A percentile compares a stretch with the other conserved stretches of the same genome.
Conservation (phyloP, 2,113 vertebrate genomes). For the Rutilus rutilus region DNA sequence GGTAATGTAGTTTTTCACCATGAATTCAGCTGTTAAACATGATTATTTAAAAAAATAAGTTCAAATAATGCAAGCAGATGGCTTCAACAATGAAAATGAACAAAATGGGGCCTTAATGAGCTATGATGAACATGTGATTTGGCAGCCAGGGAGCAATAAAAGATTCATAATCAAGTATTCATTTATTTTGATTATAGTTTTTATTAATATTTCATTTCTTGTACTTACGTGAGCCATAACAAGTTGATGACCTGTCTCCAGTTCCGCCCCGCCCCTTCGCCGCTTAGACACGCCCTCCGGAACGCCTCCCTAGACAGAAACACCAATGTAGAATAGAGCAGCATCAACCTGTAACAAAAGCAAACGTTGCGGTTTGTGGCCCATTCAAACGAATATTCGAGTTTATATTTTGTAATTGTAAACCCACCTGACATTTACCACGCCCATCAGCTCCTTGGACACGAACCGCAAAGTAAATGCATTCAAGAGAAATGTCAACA, state of each 20-base stretch:
- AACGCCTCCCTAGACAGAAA: conserved; percentile 96
- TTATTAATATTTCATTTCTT: not conserved
- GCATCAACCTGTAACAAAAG: conserved; percentile 79
- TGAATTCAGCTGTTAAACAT: no score
- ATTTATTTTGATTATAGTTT: no score
- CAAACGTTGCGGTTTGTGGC: not conserved
- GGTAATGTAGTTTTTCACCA: no score
- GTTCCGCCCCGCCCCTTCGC: conserved; percentile 76
- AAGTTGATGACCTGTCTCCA: conserved; percentile 93
- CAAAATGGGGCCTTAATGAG: no score
- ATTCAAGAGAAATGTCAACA: conserved; percentile 89
- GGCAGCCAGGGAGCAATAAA: no score
- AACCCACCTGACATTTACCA: conserved; percentile 92
- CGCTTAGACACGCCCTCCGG: conserved; percentile 91
- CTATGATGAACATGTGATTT: no score
- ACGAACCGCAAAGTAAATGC: conserved; percentile 94
- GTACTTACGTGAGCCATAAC: conserved; percentile 91
- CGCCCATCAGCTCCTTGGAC: conserved; percentile 88
- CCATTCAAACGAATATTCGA: not conserved
- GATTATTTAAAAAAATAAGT: no score
- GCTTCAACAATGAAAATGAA: no score
- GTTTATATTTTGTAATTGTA: not conserved
- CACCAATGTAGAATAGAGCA: conserved; percentile 90
- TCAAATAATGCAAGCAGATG: no score
- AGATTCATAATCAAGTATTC: no score